These are phyloP conservation scores for Hofmannophila pseudospretella DNA, from an alignment of 2,888 invertebrate species.

Conservation along the genomic window DNA sequence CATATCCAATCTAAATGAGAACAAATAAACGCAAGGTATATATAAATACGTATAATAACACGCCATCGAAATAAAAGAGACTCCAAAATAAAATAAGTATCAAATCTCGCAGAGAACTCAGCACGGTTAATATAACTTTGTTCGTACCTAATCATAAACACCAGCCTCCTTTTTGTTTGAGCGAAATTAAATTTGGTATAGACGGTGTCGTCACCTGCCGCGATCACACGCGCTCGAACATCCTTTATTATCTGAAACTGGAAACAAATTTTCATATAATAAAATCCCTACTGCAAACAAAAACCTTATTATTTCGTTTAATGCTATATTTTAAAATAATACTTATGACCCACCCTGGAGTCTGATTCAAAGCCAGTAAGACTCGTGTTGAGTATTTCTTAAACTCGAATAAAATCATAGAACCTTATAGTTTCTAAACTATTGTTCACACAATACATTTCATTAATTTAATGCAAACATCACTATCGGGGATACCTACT, in stretches of 20 bases:
- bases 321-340: too few relatives aligned
- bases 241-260: constrained; percentile 18
- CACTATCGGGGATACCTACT: too few relatives aligned
- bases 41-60: not conserved
- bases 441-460: too few relatives aligned
- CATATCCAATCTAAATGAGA: too few relatives aligned
- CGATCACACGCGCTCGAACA: constrained; percentile 22
- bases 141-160: constrained; percentile 31
- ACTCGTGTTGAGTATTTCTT: too few relatives aligned
- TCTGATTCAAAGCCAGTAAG: too few relatives aligned
- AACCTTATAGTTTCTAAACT: too few relatives aligned
- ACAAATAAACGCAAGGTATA: too few relatives aligned
- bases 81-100: constrained; percentile 11
- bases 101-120: constrained; percentile 13
- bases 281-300: constrained; percentile 3
- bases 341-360: too few relatives aligned
- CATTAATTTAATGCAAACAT: too few relatives aligned
- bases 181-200: constrained; percentile 30
- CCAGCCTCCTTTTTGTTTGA: constrained; percentile 27
- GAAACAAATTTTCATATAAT: constrained; percentile 17
- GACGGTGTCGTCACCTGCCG: constrained; percentile 28
- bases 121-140: constrained; percentile 25
- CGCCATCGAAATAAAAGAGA: not conserved
- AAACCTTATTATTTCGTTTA: constrained; percentile 1
- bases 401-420: too few relatives aligned